Conservation (phyloP, 1,140 invertebrate species). For the Philotrypesis tridentata region DNA sequence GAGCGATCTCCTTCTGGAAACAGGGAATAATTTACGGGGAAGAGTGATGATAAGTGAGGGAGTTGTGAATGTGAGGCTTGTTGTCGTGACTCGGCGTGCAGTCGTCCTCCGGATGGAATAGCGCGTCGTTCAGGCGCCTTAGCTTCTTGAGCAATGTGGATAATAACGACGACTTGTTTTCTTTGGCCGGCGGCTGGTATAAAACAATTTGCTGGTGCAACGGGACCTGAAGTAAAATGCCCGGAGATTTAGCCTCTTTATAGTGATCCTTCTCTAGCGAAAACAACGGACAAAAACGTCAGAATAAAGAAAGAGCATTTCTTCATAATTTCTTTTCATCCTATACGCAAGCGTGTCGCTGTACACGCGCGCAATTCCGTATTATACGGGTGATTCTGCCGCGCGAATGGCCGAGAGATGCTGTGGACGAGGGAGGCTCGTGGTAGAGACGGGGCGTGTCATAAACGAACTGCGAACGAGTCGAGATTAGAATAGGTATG, state of each 20-base stretch:
- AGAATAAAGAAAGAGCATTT: background rate
- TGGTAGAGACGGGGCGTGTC: no score
- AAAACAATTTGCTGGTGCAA: slow-evolving; percentile 63
- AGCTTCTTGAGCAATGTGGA: slow-evolving; percentile 59
- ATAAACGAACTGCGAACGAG: no score
- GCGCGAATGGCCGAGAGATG: no score
- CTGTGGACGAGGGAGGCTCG: no score
- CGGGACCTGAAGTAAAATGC: slow-evolving; percentile 60
- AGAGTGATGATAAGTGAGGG: background rate
- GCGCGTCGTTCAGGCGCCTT: slow-evolving; percentile 56
- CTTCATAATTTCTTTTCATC: background rate
- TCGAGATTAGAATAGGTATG: no score
- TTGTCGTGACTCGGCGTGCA: background rate
- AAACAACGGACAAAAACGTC: slow-evolving; percentile 14
- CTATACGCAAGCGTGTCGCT: no score
- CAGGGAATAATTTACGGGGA: background rate
- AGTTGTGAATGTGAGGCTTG: slow-evolving; percentile 16
- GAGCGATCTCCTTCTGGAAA: no score
- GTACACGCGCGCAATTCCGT: no score
- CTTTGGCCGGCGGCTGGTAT: slow-evolving; percentile 57
- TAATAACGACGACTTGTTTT: slow-evolving; percentile 52
- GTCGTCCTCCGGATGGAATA: slow-evolving; percentile 54
- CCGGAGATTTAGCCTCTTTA: slow-evolving; percentile 38
- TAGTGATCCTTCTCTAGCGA: slow-evolving; percentile 39
- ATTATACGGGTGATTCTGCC: no score